A percentile compares a stretch with the other conserved stretches of the same genome.
Conservation (phyloP, 2,888 invertebrate genomes). For the Hydropsyche betteni region DNA sequence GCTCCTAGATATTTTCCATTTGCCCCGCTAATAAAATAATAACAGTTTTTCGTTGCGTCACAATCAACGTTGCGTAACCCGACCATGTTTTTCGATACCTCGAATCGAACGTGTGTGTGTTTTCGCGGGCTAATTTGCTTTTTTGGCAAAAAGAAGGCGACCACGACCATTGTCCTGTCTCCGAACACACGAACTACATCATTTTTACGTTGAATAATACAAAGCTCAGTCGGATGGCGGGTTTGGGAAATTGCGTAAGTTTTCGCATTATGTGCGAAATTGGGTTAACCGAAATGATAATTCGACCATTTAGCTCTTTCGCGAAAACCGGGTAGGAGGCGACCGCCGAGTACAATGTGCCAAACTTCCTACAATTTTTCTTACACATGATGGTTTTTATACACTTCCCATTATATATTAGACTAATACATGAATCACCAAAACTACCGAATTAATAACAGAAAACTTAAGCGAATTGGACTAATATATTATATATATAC, state of each 20-base stretch:
- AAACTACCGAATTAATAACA: too few species aligned
- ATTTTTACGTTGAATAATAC: slow-evolving; percentile 27
- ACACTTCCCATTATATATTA: too few species aligned
- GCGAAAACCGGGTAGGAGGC: background rate
- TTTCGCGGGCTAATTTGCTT: background rate
- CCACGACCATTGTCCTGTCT: background rate
- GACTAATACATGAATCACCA: too few species aligned
- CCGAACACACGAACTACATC: slow-evolving; percentile 10
- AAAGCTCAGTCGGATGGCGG: background rate
- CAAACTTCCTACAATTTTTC: too few species aligned
- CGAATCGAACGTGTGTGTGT: background rate
- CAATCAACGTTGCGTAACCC: too few species aligned
- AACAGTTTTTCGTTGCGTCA: background rate
- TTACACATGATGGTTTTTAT: too few species aligned
- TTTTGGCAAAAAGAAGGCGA: slow-evolving; percentile 7
- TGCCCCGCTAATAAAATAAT: background rate
- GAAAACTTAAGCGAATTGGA: too few species aligned
- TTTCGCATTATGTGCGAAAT: slow-evolving; percentile 25
- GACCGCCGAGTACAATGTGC: too few species aligned
- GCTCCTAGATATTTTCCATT: background rate
- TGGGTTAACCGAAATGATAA: slow-evolving; percentile 23
- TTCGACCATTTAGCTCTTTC: slow-evolving; percentile 24
- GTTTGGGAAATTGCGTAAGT: slow-evolving; percentile 21
- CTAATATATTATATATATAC: too few species aligned
- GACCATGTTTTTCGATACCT: too few species aligned